A percentile compares a stretch with the other conserved stretches of the same genome.
Conservation (phyloP, 2,797 vertebrate genomes). For the Anguilla anguilla region DNA sequence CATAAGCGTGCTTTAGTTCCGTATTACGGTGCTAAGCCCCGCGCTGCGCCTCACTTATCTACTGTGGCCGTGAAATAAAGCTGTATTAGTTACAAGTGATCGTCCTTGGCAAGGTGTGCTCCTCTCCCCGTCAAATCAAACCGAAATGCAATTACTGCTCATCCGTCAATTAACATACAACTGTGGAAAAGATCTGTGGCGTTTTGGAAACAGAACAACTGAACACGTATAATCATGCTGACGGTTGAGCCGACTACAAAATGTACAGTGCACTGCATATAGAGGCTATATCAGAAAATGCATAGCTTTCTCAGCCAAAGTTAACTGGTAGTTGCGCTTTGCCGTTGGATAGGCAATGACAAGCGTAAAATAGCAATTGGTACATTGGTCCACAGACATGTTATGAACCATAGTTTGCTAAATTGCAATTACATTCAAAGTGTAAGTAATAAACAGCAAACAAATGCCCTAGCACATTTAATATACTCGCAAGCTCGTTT, state of each 20-base stretch:
- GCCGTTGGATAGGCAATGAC: not conserved
- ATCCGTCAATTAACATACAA: not conserved
- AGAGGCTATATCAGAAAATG: not conserved
- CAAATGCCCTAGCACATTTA: too few relatives aligned
- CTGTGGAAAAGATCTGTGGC: constrained; percentile 1
- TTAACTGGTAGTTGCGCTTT: not conserved
- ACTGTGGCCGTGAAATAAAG: constrained; percentile 28
- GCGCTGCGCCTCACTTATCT: constrained; percentile 18
- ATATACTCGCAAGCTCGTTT: too few relatives aligned
- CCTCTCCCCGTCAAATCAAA: constrained; percentile 24
- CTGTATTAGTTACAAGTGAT: constrained; percentile 35
- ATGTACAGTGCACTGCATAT: not conserved
- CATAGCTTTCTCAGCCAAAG: not conserved
- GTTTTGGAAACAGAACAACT: constrained; percentile 13
- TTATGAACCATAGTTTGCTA: not conserved
- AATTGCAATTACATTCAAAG: too few relatives aligned
- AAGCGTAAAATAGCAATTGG: not conserved
- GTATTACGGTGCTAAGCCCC: constrained; percentile 21
- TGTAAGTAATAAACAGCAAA: not conserved
- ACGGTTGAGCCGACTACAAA: not conserved
- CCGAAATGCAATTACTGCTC: constrained; percentile 24
- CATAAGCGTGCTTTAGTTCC: constrained; percentile 32
- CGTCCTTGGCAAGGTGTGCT: constrained; percentile 24
- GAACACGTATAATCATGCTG: not conserved
- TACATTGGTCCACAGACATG: not conserved